phyloP scores from a whole-genome alignment of 2,113 vertebrate species.

The Bostrychus sinensis region DNA sequence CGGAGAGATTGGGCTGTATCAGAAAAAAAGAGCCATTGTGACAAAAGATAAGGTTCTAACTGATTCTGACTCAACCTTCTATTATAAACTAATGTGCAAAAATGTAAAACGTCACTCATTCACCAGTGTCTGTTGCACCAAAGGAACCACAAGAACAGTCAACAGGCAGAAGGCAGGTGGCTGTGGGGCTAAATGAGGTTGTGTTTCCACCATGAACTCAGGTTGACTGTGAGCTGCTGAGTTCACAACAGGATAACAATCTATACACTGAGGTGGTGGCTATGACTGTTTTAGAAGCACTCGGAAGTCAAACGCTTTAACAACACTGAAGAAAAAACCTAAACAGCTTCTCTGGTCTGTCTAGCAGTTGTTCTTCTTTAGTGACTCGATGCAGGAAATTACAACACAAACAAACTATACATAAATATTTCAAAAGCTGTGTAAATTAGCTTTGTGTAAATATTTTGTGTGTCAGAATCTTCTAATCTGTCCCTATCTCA shows the following conservation, averaged over 20 bases:
- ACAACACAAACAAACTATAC: too few species aligned
- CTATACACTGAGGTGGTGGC: conserved; percentile 7
- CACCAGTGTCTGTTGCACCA: conserved; percentile 64
- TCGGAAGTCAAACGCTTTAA: conserved; percentile 9
- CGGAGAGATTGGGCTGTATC: background rate
- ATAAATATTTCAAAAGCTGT: too few species aligned
- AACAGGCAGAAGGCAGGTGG: conserved; percentile 45
- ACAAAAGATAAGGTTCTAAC: conserved; percentile 48
- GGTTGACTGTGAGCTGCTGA: conserved; percentile 35
- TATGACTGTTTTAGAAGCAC: conserved; percentile 10
- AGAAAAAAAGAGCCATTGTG: conserved; percentile 18
- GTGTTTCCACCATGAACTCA: conserved; percentile 58
- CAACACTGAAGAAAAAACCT: background rate
- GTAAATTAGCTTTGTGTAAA: too few species aligned
- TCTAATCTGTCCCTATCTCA: too few species aligned
- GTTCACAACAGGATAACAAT: conserved; percentile 39
- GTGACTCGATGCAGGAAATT: background rate
- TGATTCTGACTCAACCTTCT: conserved; percentile 49
- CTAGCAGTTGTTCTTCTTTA: background rate
- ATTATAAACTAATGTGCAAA: conserved; percentile 38
- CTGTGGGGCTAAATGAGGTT: conserved; percentile 54
- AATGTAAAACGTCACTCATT: conserved; percentile 55
- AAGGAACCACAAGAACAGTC: conserved; percentile 66
- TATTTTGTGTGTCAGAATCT: too few species aligned
- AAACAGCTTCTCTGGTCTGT: background rate